Evolutionary conservation across 2,113 vertebrate species (phyloP), one percentile per base, ranked within the genome.

Genomic region (Actenoides hombroni): DNA sequence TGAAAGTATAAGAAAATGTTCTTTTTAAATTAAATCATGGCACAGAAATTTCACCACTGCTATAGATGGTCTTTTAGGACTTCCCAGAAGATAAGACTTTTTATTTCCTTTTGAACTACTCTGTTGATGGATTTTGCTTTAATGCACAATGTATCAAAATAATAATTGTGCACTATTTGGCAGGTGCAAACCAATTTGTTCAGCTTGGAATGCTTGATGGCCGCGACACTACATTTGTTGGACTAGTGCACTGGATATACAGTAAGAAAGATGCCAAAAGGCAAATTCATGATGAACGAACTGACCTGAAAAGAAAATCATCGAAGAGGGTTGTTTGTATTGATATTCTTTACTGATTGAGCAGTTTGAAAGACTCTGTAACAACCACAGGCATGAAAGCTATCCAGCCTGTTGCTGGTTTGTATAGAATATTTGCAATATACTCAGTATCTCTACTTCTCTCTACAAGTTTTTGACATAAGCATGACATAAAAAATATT

Each of bases 231-330:
- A 28, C 6, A 5, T 94, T 96, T 91, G 42, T 97, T 93, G 92
- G 79, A 92, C 80, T 95, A 91, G 26, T 77, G 20, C 24, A 40
- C 5, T 79, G 67, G 92, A 91, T n/a, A 82, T 48, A 49, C 28
- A 64, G 56, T 90, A 77, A 93, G 79, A 87, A 97, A 96, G 67
- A 95, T 88, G 71, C 51, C 73, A 75, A 95, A 83, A 95, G 42
- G 17, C 75, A 69, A 83, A 31, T 67, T 65, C 39, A 42, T 64
- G 61, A 44, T 2, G 16, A n/a, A 71, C 71, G 33, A 86, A 91
- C 18, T 13, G 10, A 90, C 44, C 93, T 84, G 89, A 88, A 96
- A 91, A 95, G 48, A 79, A 92, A 85, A 90, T 85, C 11, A n/a
- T 75, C 16, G 8, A 75, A 42, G 40, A 46, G 10, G 6, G 18